These are phyloP conservation scores for Ciconia nigra DNA, from an alignment of 2,797 vertebrate genomes.

Conservation along the genomic window DNA sequence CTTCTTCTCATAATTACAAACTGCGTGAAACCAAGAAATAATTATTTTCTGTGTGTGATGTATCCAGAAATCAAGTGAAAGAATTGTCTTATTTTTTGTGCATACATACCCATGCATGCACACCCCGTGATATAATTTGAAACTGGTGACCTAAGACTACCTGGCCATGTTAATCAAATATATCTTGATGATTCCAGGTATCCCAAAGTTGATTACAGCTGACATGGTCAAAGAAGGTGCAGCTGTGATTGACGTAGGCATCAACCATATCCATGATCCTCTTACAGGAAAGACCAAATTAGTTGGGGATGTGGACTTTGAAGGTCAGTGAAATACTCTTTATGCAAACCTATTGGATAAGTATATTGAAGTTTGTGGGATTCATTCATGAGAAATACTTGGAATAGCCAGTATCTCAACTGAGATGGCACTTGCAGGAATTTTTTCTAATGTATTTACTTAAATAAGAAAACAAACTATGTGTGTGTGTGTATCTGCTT, in stretches of 20 bases:
- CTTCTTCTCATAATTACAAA: background rate
- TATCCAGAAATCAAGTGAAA: background rate
- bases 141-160: background rate
- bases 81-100: background rate
- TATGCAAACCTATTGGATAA: background rate
- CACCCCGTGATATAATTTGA: background rate
- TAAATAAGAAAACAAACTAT: background rate
- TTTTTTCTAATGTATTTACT: background rate
- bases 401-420: background rate
- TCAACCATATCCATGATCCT: conserved; percentile 85
- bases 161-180: background rate
- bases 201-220: conserved; percentile 87
- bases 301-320: conserved; percentile 92
- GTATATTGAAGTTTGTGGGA: background rate
- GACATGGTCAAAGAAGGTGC: conserved; percentile 93
- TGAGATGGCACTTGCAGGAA: background rate
- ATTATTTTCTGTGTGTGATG: background rate
- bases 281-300: conserved; percentile 83
- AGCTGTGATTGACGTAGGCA: conserved; percentile 91
- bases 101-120: background rate
- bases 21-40: background rate
- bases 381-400: background rate
- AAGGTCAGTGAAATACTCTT: conserved; percentile 77
- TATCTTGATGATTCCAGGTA: conserved; percentile 75
- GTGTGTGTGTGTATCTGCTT: accelerated